A percentile compares a stretch with the other conserved stretches of the same genome.
phyloP scores from a whole-genome alignment of 1,140 invertebrate species.

The Pogonomyrmex californicus region DNA sequence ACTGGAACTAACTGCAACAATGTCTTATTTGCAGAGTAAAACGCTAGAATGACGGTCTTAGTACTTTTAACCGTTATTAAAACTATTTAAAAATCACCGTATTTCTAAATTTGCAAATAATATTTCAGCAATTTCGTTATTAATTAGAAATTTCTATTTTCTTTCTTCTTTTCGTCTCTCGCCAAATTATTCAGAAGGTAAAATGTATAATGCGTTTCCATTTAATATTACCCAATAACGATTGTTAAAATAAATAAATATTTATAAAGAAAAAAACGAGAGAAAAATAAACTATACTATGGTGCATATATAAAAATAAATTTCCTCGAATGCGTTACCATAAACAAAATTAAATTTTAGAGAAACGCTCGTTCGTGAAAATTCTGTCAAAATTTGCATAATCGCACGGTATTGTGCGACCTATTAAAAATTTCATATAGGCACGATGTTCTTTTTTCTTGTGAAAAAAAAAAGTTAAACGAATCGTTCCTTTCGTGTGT shows the following conservation, averaged over 20 bases:
- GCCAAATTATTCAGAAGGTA: neutral
- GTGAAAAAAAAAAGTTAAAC: neutral
- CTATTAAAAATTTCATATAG: neutral
- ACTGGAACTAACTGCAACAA: constrained; percentile 11
- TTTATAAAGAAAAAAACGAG: neutral
- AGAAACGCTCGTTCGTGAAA: neutral
- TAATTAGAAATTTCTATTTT: neutral
- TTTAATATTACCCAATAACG: neutral
- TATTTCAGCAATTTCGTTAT: neutral
- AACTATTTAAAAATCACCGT: neutral
- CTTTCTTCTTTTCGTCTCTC: neutral
- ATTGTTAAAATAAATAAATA: neutral
- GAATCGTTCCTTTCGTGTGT: neutral
- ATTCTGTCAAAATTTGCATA: neutral
- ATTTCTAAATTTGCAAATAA: neutral
- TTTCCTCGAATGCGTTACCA: neutral
- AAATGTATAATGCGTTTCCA: neutral
- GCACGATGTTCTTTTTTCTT: neutral
- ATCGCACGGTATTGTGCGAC: neutral
- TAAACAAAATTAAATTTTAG: neutral
- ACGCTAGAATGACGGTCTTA: neutral
- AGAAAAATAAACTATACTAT: neutral
- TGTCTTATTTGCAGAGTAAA: neutral
- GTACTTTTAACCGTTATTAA: neutral
- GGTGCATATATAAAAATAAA: neutral